Base-by-base conservation (phyloP, 2,888 invertebrate species). In the Pimpla rufipes region DNA sequence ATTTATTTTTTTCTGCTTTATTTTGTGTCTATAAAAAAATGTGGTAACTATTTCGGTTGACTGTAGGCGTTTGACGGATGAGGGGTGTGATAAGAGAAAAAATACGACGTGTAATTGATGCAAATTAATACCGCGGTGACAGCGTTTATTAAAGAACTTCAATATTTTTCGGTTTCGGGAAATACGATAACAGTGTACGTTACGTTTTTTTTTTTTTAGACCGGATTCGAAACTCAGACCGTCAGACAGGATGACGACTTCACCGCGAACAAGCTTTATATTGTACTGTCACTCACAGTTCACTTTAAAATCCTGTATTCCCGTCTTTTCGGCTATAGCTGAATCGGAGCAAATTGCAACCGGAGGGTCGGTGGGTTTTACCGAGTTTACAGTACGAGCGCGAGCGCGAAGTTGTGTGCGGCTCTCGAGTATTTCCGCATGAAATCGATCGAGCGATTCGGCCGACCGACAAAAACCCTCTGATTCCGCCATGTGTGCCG, bases 321-420 rank as follows among this genome's bases (percentile, higher is more conserved):
- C 47, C 78, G 50, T 70, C 73, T 66, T 73, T 64, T 79, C 57
- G 64, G 55, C 66, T 73, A 66, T 55, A 66, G 83, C 73, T 89
- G 89, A 89, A 90, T 88, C 86, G 88, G 85, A 83, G 88, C 87
- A 88, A 89, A 89, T 90, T 88, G 89, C 85, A 86, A 76, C 50
- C 21, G 85, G 84, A 84, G 85, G 85, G 79, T 76, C 57, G 79
- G 77, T 79, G 78, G 78, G 76, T 57, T 81, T 77, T 70, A 52
- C 29, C 29, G 29, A 45, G 21, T 42, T 47, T n/a, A n/a, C 11
- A 4, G 45, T 40, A 59, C 7, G 47, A 29, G 55, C 3, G n/a
- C 37, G 37, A 18, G 47, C 7, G 40, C n/a, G 16, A 73, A 55
- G 40, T 66, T 73, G 40, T 52, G 40, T 37, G 42, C 1, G n/a